Evolutionary conservation across 2,888 invertebrate genomes (phyloP).

Genomic region (Drosophila gaucha): DNA sequence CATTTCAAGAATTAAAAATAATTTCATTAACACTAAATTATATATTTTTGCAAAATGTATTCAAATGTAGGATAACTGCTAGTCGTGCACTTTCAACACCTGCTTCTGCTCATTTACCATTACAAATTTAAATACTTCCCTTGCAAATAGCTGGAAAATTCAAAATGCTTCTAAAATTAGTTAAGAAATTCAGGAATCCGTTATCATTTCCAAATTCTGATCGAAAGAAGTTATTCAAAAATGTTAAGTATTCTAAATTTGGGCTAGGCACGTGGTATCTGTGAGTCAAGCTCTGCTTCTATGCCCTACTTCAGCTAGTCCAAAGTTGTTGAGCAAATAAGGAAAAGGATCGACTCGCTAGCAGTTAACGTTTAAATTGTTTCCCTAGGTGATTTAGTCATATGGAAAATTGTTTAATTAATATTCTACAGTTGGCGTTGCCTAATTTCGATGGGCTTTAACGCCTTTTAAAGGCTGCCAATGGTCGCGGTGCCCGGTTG

Average conservation of each 20-base stretch:
- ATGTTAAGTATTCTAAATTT: too few species aligned
- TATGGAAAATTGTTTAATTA: conserved; percentile 55
- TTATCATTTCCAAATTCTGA: too few species aligned
- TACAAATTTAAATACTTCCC: conserved; percentile 6
- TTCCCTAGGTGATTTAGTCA: conserved; percentile 31
- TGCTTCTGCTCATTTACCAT: neutral
- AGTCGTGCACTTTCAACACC: too few species aligned
- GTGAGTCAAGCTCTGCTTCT: neutral
- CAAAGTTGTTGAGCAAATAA: neutral
- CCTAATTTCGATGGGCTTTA: conserved; percentile 25
- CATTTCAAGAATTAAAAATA: too few species aligned
- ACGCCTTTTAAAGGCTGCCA: conserved; percentile 20
- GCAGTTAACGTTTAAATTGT: conserved; percentile 7
- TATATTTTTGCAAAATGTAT: too few species aligned
- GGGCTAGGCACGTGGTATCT: conserved; percentile 1
- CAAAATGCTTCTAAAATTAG: conserved; percentile 6
- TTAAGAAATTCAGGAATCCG: neutral
- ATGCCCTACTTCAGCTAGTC: neutral
- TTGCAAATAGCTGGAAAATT: conserved; percentile 2
- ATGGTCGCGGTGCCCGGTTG: conserved; percentile 1
- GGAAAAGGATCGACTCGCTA: neutral
- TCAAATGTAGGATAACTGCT: neutral
- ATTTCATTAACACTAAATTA: too few species aligned
- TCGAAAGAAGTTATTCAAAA: neutral
- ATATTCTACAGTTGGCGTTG: conserved; percentile 31